phyloP scores from a whole-genome alignment of 64 coral and sea anemone genomes.

The Dendrophyllia cribrosa region DNA sequence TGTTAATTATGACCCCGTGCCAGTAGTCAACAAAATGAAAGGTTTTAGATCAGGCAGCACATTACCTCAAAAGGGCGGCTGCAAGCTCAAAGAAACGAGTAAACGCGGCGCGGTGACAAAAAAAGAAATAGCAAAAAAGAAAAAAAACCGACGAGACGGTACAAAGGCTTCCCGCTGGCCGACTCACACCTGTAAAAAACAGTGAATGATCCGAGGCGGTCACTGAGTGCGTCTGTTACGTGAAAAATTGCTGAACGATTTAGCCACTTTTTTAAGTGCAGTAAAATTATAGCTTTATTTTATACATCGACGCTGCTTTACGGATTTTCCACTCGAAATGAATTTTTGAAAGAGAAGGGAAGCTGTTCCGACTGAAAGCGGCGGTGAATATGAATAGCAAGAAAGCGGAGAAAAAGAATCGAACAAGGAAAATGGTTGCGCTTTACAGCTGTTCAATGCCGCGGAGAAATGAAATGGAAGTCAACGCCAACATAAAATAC shows the following conservation, averaged over 20 bases:
- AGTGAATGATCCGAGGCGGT: not conserved
- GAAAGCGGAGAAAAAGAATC: no score
- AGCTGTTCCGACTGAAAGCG: no score
- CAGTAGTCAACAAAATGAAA: not conserved
- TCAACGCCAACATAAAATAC: no score
- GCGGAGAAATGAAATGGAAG: no score
- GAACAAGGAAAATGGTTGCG: no score
- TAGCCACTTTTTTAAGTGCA: no score
- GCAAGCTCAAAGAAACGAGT: not conserved
- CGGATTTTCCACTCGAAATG: no score
- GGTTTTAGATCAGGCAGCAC: not conserved
- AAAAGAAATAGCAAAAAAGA: not conserved
- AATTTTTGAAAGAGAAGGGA: no score
- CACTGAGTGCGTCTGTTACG: not conserved
- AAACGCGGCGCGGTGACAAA: not conserved
- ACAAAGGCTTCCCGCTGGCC: conserved; percentile 22
- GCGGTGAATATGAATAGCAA: no score
- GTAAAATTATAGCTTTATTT: no score
- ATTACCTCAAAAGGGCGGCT: conserved; percentile 6
- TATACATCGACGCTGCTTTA: no score
- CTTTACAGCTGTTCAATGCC: no score
- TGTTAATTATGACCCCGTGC: not conserved
- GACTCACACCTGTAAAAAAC: conserved; percentile 2
- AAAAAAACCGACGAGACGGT: not conserved
- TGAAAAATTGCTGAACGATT: not conserved